Conservation (phyloP, 2,113 vertebrate genomes). For the Dendropsophus ebraccatus region DNA sequence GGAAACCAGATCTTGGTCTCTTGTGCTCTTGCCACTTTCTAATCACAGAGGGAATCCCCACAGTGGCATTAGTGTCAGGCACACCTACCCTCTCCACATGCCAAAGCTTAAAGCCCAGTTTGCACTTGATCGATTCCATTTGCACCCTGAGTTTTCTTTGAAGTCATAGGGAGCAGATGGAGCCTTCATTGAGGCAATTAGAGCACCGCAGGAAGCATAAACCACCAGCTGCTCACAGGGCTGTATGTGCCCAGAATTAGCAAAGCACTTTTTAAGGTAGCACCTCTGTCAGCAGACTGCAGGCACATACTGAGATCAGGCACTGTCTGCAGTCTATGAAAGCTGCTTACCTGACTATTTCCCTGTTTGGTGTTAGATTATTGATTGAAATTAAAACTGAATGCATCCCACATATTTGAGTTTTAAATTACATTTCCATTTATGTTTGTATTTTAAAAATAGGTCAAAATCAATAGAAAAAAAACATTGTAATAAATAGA, state of each 20-base stretch:
- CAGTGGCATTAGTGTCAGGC: conserved; percentile 46
- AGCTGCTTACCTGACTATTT: conserved; percentile 26
- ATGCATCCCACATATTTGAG: neutral
- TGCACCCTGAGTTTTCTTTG: conserved; percentile 59
- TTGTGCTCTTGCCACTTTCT: conserved; percentile 14
- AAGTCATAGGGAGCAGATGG: conserved; percentile 59
- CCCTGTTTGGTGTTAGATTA: neutral
- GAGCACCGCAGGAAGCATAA: conserved; percentile 49
- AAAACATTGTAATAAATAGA: conserved; percentile 2
- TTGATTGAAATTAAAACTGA: neutral
- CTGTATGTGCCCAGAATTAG: conserved; percentile 57
- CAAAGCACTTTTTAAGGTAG: conserved; percentile 56
- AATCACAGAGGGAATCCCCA: conserved; percentile 50
- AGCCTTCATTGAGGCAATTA: conserved; percentile 60
- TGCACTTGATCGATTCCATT: conserved; percentile 58
- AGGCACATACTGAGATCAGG: conserved; percentile 23
- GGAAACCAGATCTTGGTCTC: conserved; percentile 14
- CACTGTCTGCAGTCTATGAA: conserved; percentile 6
- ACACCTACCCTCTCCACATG: conserved; percentile 56
- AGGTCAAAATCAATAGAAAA: conserved; percentile 2
- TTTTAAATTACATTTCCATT: neutral
- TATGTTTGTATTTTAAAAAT: conserved; percentile 2
- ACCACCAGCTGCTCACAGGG: conserved; percentile 55
- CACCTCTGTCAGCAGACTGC: conserved; percentile 51
- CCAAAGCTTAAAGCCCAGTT: conserved; percentile 52